phyloP scores from a whole-genome alignment of 2,888 invertebrate species.

The Coremacera marginata region DNA sequence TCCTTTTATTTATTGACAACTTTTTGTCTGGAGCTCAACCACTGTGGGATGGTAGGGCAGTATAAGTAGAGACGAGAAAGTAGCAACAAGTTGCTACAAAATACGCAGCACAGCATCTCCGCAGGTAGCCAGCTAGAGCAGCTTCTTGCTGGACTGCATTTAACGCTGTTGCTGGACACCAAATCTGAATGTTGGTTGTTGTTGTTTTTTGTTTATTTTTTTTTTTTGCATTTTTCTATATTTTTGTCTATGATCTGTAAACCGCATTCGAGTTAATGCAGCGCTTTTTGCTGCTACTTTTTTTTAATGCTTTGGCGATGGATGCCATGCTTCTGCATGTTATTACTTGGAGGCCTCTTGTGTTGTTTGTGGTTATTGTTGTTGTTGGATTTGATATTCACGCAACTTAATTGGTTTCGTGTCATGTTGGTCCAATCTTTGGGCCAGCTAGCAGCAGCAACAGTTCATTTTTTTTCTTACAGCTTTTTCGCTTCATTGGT shows the following conservation, averaged over 20 bases:
- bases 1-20: no score
- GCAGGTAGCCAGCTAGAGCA: neutral
- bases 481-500: slow-evolving; percentile 11
- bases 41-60: neutral
- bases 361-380: neutral
- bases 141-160: neutral
- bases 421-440: slow-evolving; percentile 5
- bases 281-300: neutral
- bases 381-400: neutral
- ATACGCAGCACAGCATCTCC: no score
- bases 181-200: neutral
- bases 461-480: neutral
- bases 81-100: no score
- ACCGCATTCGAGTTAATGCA: slow-evolving; percentile 16
- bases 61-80: neutral
- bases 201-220: no score
- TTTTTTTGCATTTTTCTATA: neutral
- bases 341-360: neutral
- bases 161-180: neutral
- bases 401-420: slow-evolving; percentile 23
- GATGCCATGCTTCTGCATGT: neutral
- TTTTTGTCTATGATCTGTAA: neutral
- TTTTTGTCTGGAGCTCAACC: no score
- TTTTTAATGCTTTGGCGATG: neutral
- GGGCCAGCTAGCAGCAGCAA: neutral